phyloP scores from a whole-genome alignment of 1,140 invertebrate genomes.

The Euglossa dilemma region DNA sequence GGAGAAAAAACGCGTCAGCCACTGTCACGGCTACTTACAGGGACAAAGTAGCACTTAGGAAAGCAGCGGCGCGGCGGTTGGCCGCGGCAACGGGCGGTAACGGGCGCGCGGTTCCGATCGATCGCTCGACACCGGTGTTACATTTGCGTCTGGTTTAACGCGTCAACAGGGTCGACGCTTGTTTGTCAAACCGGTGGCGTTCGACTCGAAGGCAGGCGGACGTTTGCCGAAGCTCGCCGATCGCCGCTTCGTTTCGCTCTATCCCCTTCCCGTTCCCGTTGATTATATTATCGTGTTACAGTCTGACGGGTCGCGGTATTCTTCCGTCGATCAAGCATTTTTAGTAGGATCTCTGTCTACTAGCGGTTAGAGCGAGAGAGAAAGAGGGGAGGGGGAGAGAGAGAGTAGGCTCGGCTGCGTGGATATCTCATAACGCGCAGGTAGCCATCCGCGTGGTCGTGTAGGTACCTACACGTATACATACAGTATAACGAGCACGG shows the following conservation, averaged over 20 bases:
- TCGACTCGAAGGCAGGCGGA: neutral
- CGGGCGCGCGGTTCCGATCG: neutral
- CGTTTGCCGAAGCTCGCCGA: neutral
- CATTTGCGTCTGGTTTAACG: slow-evolving; percentile 4
- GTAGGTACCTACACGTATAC: neutral
- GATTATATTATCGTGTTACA: slow-evolving; percentile 45
- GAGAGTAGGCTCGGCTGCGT: neutral
- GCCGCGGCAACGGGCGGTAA: neutral
- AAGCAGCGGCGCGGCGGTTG: neutral
- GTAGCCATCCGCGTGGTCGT: slow-evolving; percentile 12
- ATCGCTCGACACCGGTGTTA: neutral
- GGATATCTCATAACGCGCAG: slow-evolving; percentile 42
- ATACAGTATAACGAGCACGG: slow-evolving; percentile 53
- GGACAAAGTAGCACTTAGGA: slow-evolving; percentile 30
- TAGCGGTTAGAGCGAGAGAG: neutral
- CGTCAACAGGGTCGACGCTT: neutral
- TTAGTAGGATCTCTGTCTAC: neutral
- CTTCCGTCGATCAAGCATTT: slow-evolving; percentile 47
- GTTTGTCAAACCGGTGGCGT: neutral
- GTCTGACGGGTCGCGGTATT: slow-evolving; percentile 10
- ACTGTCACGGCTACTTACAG: slow-evolving; percentile 5
- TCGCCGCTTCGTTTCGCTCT: neutral
- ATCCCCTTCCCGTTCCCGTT: neutral
- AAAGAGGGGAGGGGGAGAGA: neutral
- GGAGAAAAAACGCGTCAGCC: neutral